A percentile compares a stretch with the other conserved stretches of the same genome.
Conservation (phyloP, 2,797 vertebrate genomes). For the Pristis pectinata region DNA sequence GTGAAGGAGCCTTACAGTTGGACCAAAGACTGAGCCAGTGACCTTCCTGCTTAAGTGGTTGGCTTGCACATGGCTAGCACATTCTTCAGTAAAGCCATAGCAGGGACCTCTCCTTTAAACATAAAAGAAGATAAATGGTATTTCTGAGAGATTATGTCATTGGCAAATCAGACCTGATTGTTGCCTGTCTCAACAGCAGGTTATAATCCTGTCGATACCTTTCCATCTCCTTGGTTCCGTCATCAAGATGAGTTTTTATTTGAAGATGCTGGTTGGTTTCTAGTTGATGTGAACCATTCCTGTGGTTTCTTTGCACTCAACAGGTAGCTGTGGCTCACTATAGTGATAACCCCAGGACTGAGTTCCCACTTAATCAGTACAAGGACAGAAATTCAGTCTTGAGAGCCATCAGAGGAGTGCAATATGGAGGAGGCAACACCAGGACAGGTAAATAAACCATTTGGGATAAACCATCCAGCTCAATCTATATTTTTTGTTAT, state of each 20-base stretch:
- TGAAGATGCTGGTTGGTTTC: not conserved
- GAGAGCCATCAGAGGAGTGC: constrained; percentile 60
- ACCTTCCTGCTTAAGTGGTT: not conserved
- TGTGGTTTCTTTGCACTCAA: not conserved
- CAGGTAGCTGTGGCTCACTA: constrained; percentile 80
- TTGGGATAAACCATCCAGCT: not conserved
- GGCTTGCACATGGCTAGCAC: not conserved
- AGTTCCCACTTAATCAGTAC: constrained; percentile 66
- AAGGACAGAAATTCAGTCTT: constrained; percentile 70
- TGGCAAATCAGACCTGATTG: not conserved
- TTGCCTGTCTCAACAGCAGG: not conserved
- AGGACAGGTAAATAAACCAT: constrained; percentile 64
- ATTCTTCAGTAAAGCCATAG: too few relatives aligned
- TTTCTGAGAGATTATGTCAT: not conserved
- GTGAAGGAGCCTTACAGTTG: not conserved
- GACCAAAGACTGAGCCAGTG: not conserved
- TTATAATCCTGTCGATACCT: not conserved
- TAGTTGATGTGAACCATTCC: not conserved
- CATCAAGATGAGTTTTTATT: not conserved
- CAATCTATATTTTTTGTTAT: too few relatives aligned
- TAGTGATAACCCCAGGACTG: constrained; percentile 73
- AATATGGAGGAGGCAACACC: constrained; percentile 78
- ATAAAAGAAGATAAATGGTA: not conserved
- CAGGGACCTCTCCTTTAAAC: not conserved
- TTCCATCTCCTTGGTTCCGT: not conserved